Conservation (phyloP, 2,113 vertebrate genomes). For the Gasterosteus nipponicus region DNA sequence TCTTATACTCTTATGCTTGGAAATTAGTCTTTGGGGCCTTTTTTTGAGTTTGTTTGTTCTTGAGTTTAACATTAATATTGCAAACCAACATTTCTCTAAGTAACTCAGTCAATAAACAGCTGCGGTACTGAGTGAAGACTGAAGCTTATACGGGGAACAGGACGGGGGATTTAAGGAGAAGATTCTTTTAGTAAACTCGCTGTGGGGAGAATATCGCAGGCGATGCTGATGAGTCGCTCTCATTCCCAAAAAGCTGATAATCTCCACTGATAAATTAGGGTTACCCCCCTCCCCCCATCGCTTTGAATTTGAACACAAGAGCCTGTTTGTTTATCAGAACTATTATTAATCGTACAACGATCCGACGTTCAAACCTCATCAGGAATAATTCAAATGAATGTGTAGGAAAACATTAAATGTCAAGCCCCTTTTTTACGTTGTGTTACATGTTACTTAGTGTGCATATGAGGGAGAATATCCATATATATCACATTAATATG, state of each 20-base stretch:
- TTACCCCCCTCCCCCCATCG: no score
- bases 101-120: conserved; percentile 3
- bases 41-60: neutral
- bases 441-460: neutral
- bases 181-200: conserved; percentile 43
- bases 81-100: neutral
- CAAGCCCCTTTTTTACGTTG: neutral
- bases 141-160: neutral
- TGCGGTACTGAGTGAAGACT: neutral
- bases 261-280: conserved; percentile 41
- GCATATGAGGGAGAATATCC: neutral
- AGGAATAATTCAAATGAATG: neutral
- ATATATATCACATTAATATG: neutral
- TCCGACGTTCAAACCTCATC: neutral
- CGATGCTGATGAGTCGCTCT: conserved; percentile 49
- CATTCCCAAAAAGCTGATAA: conserved; percentile 50
- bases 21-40: neutral
- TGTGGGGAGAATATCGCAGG: conserved; percentile 59
- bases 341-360: neutral
- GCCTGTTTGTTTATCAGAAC: conserved; percentile 24
- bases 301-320: conserved; percentile 2
- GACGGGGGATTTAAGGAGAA: conserved; percentile 31
- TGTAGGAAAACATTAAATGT: neutral
- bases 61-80: neutral
- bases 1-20: neutral